These are phyloP conservation scores for Melanerpes aurifrons DNA, from an alignment of 2,113 vertebrate species.

Conservation along the genomic window DNA sequence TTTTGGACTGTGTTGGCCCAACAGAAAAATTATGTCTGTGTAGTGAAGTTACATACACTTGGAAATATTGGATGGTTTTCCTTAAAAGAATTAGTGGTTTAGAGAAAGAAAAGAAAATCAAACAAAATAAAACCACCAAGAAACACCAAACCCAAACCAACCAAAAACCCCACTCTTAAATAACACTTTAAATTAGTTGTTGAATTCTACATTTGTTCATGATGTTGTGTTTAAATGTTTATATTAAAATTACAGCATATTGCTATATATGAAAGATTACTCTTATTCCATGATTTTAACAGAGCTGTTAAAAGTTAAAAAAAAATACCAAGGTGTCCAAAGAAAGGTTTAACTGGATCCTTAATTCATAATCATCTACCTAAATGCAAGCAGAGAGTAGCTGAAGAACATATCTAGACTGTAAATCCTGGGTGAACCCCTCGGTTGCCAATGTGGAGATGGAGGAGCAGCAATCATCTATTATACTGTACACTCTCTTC, in stretches of 20 bases:
- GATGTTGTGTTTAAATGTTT: background rate
- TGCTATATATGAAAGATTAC: background rate
- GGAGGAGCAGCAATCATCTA: background rate
- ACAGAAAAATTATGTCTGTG: background rate
- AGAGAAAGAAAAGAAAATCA: background rate
- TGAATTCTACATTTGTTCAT: background rate
- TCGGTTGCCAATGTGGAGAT: background rate
- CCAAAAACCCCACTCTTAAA: background rate
- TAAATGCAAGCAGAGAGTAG: background rate
- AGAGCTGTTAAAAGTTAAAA: background rate
- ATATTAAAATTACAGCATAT: background rate
- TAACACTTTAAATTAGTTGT: background rate
- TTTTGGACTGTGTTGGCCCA: slow-evolving; percentile 19
- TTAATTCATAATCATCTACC: background rate
- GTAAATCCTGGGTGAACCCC: background rate
- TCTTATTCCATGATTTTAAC: background rate
- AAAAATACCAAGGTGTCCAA: background rate
- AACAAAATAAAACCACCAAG: background rate
- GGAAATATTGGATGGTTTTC: background rate
- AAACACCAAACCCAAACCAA: no score
- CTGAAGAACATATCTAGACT: background rate
- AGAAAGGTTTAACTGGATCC: background rate
- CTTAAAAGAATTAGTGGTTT: background rate
- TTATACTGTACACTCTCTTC: no score
- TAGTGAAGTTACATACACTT: background rate